Evolutionary conservation across 2,888 invertebrate species (phyloP).

Genomic region (Cabera pusaria): DNA sequence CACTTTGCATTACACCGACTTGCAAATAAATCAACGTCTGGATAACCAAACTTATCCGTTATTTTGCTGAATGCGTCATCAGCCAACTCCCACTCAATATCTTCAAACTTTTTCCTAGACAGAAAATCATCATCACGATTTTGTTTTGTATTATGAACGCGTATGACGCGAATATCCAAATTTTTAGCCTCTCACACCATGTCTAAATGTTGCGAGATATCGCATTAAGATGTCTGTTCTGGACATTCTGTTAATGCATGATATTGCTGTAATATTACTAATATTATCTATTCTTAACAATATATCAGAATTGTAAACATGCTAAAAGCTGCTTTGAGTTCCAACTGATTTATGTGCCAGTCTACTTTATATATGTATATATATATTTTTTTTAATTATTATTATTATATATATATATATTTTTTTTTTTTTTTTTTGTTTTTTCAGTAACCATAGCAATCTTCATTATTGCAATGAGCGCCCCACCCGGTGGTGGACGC

Average conservation of each 20-base stretch:
- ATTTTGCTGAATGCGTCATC: not conserved
- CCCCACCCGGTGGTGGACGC: constrained; percentile 9
- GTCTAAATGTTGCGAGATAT: not conserved
- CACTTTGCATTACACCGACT: constrained; percentile 9
- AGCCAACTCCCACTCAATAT: constrained; percentile 10
- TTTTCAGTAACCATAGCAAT: not conserved
- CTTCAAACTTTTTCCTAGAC: constrained; percentile 3
- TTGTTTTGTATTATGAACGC: not conserved
- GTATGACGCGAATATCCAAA: constrained; percentile 3
- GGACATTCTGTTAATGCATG: not conserved
- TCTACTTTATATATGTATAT: no score
- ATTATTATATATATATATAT: no score
- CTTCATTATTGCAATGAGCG: not conserved
- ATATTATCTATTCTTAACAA: not conserved
- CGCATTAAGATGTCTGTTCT: no score
- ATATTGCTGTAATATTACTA: constrained; percentile 1
- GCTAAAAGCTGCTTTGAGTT: not conserved
- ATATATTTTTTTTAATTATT: no score
- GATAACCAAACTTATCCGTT: not conserved
- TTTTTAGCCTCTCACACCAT: constrained; percentile 3
- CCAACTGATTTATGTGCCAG: not conserved
- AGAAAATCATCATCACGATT: constrained; percentile 3
- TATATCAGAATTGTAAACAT: not conserved
- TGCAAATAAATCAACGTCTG: constrained; percentile 12
- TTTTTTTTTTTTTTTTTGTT: no score